These are phyloP conservation scores for Sterrhoptilus dennistouni DNA, from an alignment of 2,113 vertebrate species.

Conservation along the genomic window DNA sequence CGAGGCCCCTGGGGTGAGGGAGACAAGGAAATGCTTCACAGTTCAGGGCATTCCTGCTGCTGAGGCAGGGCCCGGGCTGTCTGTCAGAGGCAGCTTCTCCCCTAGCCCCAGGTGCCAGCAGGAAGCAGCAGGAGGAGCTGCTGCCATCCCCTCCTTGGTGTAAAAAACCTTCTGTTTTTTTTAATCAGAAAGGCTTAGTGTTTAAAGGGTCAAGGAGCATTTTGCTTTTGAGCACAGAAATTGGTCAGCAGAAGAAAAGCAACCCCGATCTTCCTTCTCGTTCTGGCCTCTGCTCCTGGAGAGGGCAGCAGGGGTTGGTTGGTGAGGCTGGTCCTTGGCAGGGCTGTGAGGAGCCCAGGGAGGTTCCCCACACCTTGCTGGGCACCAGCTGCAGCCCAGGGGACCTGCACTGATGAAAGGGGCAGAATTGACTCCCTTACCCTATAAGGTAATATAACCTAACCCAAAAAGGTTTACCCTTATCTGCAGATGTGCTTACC, in stretches of 20 bases:
- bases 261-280: accelerated
- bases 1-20: not conserved
- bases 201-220: not conserved
- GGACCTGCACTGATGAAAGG: not conserved
- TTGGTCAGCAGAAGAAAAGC: not conserved
- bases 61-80: not conserved
- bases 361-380: not conserved
- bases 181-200: not conserved
- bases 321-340: not conserved
- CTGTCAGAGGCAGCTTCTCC: not conserved
- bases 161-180: not conserved
- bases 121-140: not conserved
- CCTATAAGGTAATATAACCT: not conserved
- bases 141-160: not conserved
- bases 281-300: not conserved
- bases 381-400: not conserved
- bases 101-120: accelerated
- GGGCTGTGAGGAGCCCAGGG: not conserved
- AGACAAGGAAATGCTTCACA: not conserved
- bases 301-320: not conserved
- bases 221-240: not conserved
- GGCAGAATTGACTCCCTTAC: not conserved
- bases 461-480: not conserved
- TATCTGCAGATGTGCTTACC: not conserved
- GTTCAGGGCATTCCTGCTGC: not conserved